Evolutionary conservation across 2,888 invertebrate species (phyloP).

Genomic region (Agonopterix alstromeriana): DNA sequence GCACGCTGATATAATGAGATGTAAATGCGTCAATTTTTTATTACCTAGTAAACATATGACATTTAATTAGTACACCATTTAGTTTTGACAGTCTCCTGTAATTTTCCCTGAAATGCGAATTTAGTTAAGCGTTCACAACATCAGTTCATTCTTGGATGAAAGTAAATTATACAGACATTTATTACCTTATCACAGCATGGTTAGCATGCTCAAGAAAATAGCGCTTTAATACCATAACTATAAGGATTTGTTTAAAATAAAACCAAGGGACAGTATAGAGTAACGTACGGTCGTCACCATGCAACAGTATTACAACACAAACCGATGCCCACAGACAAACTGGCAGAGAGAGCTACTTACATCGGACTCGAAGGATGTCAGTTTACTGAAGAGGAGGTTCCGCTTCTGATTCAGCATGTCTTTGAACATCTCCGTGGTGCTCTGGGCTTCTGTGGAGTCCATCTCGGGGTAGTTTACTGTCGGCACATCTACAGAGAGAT

Average conservation of each 20-base stretch:
- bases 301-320: slow-evolving; percentile 32
- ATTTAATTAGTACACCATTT: too few species aligned
- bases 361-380: slow-evolving; percentile 94
- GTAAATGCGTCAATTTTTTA: too few species aligned
- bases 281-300: slow-evolving; percentile 24
- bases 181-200: not conserved
- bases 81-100: too few species aligned
- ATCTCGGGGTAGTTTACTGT: slow-evolving; percentile 79
- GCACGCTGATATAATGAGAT: too few species aligned
- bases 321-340: not conserved
- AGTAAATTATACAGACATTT: too few species aligned
- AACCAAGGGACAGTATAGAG: not conserved
- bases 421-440: slow-evolving; percentile 94
- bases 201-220: slow-evolving; percentile 6
- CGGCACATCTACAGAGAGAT: slow-evolving; percentile 56
- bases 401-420: slow-evolving; percentile 96
- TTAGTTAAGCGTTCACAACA: too few species aligned
- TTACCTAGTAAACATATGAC: too few species aligned
- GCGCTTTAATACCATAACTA: not conserved
- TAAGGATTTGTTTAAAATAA: not conserved
- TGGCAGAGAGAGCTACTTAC: slow-evolving; percentile 74
- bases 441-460: slow-evolving; percentile 81
- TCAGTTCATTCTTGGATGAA: too few species aligned
- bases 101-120: too few species aligned
- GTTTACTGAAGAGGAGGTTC: slow-evolving; percentile 88